Conservation (phyloP, 2,888 invertebrate species). For the Brenthis daphne region DNA sequence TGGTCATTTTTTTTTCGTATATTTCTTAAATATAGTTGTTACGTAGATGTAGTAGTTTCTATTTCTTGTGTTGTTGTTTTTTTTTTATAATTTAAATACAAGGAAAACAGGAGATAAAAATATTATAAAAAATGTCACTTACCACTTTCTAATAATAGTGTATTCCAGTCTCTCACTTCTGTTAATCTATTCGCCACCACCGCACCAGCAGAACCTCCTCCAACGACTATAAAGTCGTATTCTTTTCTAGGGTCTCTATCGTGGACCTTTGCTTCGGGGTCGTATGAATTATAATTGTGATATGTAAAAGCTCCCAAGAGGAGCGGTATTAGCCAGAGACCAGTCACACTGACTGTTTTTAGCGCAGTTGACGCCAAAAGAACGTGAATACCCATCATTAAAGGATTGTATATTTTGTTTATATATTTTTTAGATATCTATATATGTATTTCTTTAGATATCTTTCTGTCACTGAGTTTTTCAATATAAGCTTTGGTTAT, state of each 20-base stretch:
- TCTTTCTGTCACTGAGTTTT: constrained; percentile 28
- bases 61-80: no score
- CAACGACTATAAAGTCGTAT: constrained; percentile 92
- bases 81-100: no score
- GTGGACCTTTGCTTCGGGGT: constrained; percentile 89
- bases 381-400: constrained; percentile 86
- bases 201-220: constrained; percentile 94
- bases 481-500: not conserved
- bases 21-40: no score
- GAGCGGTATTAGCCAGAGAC: constrained; percentile 92
- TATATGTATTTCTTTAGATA: constrained; percentile 41
- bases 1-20: no score
- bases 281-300: constrained; percentile 89
- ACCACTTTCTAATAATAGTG: constrained; percentile 89
- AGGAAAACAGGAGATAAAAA: no score
- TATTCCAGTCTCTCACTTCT: constrained; percentile 89
- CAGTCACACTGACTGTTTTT: constrained; percentile 89
- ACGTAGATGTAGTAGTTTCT: no score
- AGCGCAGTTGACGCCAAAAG: constrained; percentile 89
- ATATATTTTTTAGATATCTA: constrained; percentile 12
- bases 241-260: constrained; percentile 87
- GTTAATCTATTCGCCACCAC: constrained; percentile 92
- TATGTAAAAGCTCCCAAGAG: constrained; percentile 91
- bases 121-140: constrained; percentile 38
- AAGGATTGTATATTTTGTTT: no score